Base-by-base conservation (phyloP, 2,797 vertebrate species). In the Microctenopoma stevenorrisi region DNA sequence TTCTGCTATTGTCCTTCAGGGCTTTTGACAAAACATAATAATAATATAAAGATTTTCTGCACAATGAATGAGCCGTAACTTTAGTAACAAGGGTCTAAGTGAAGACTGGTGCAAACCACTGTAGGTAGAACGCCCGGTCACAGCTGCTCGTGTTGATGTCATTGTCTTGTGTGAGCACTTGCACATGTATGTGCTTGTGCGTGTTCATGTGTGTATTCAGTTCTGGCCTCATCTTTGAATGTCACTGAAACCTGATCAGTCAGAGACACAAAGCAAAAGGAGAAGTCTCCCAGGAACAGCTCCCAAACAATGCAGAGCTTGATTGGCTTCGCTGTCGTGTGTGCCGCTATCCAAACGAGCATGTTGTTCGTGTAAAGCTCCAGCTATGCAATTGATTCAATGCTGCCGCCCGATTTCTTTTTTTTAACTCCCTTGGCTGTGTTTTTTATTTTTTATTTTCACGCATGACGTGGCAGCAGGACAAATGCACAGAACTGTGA, bases 401-500 rank as follows among this genome's bases (percentile, higher is more conserved):
- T 67, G 33, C 70, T 85, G 42, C 57, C 68, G 48, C 74, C 52
- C 67, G 64, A 51, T 57, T 33, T 33, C 5, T 33, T 33, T 33
- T 44, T 25, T 25, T 28, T 15, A 44, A 16, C 38, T 28, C 48
- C 49, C 46, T 59, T 72, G 72, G 74, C 69, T 64, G 48, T 69
- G 60, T 56, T 79, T 62, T 51, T 58, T 47, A n/a, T 30, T 74
- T 43, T 62, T 49, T 66, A 68, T 77, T 79, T 88, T 85, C 76
- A 90, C 18, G 68, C 85, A 78, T 80, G 81, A 69, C 67, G 44
- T 77, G 81, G 67, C 83, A 85, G 74, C 65, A 76, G 82, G 78
- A 84, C 79, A 89, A 86, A 91, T 85, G 65, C 85, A 90, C 58
- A 88, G 79, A 83, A 78, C 84, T 90, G 89, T 89, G 86, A 89